Evolutionary conservation across 2,888 invertebrate species (phyloP).

Genomic region (Scotopteryx bipunctaria): DNA sequence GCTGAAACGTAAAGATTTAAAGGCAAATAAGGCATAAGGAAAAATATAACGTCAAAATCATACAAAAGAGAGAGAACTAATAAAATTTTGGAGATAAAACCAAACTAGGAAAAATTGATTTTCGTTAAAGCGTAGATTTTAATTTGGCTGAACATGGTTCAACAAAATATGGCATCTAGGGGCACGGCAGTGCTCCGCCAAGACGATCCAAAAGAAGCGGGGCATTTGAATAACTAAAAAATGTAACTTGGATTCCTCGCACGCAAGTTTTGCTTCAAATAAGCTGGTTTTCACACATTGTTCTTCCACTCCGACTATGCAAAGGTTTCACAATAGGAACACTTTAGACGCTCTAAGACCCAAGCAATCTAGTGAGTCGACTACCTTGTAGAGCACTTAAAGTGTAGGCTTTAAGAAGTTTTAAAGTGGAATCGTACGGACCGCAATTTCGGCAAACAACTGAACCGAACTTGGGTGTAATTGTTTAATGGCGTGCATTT

Average conservation of each 20-base stretch:
- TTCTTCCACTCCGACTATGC: slow-evolving; percentile 48
- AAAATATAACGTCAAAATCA: no score
- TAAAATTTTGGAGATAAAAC: no score
- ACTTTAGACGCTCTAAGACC: slow-evolving; percentile 44
- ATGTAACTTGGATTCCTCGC: background rate
- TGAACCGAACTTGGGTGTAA: slow-evolving; percentile 20
- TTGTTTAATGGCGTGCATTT: slow-evolving; percentile 33
- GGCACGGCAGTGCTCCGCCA: no score
- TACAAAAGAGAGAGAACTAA: no score
- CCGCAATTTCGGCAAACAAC: slow-evolving; percentile 27
- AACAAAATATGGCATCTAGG: no score
- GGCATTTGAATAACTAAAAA: no score
- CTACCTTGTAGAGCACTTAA: slow-evolving; percentile 22
- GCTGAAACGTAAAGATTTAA: no score
- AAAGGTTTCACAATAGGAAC: slow-evolving; percentile 55
- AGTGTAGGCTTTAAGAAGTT: slow-evolving; percentile 29
- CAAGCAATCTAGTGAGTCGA: slow-evolving; percentile 30
- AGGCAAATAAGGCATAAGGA: no score
- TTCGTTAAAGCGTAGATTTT: no score
- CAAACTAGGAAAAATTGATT: no score
- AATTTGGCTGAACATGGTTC: no score
- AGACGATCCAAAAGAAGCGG: no score
- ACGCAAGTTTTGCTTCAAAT: background rate
- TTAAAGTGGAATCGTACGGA: slow-evolving; percentile 21
- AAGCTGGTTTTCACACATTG: slow-evolving; percentile 41